Evolutionary conservation across 2,888 invertebrate species (phyloP).

Genomic region (Apotomis turbidana): DNA sequence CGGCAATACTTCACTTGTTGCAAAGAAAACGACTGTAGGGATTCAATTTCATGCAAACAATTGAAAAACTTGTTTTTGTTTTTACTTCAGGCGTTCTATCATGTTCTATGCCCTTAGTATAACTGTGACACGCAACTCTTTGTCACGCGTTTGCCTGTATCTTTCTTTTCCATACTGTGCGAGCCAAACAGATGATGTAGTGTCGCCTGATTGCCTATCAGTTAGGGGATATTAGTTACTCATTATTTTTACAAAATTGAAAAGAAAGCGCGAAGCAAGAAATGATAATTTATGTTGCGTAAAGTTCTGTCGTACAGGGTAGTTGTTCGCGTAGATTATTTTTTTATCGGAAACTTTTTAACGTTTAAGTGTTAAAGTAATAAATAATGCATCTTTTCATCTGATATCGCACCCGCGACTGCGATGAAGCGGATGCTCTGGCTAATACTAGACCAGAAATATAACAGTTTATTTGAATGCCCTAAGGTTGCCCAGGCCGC

Average conservation of each 20-base stretch:
- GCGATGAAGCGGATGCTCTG: constrained; percentile 38
- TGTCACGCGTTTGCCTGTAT: no score
- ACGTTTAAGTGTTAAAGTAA: constrained; percentile 2
- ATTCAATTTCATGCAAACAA: background rate
- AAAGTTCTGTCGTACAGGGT: background rate
- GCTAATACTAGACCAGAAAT: constrained; percentile 38
- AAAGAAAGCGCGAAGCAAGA: no score
- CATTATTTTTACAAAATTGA: no score
- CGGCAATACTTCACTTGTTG: background rate
- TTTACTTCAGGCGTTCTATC: background rate
- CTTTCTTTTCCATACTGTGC: no score
- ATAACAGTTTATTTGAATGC: constrained; percentile 42
- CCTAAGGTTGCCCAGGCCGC: constrained; percentile 39
- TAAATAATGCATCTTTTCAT: constrained; percentile 35
- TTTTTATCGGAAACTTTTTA: background rate
- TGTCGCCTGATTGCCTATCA: no score
- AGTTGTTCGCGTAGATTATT: background rate
- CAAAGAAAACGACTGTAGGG: background rate
- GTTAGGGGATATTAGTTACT: no score
- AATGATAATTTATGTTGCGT: no score
- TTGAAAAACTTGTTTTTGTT: background rate
- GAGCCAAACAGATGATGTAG: no score
- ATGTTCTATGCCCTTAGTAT: no score
- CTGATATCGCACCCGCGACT: constrained; percentile 36
- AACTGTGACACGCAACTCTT: no score